These are phyloP conservation scores for Oeneis ivallda DNA, from an alignment of 2,888 invertebrate genomes.

Conservation along the genomic window DNA sequence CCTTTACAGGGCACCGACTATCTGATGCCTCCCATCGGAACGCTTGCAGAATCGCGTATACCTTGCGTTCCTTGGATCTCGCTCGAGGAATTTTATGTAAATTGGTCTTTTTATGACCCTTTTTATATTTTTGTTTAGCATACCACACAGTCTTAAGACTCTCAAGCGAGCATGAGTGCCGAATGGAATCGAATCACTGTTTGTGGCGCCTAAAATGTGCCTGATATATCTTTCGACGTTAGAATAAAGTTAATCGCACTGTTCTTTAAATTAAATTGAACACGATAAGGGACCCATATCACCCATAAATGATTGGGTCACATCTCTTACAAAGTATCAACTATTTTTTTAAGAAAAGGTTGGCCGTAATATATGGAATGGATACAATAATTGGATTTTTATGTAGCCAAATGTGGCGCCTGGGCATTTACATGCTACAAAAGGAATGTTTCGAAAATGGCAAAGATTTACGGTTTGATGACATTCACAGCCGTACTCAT, in stretches of 20 bases:
- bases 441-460: not conserved
- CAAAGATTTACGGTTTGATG: not conserved
- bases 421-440: not conserved
- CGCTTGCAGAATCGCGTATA: conserved; percentile 36
- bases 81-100: conserved; percentile 70
- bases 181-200: conserved; percentile 38
- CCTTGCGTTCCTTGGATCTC: conserved; percentile 43
- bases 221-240: conserved; percentile 9
- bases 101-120: conserved; percentile 53
- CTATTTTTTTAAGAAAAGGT: conserved; percentile 4
- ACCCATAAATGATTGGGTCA: not conserved
- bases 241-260: conserved; percentile 14
- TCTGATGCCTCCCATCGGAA: conserved; percentile 50
- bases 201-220: conserved; percentile 24
- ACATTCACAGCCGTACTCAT: not conserved
- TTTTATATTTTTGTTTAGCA: conserved; percentile 52
- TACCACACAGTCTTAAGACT: conserved; percentile 36
- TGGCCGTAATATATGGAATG: not conserved
- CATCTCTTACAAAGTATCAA: not conserved
- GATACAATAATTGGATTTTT: not conserved
- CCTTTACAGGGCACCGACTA: conserved; percentile 38
- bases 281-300: conserved; percentile 1
- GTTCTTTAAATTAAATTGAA: conserved; percentile 25
- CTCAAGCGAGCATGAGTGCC: conserved; percentile 33
- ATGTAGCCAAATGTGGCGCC: not conserved